Percentiles rank a stretch among this genome's conserved stretches.
Evolutionary conservation across 1,140 invertebrate species (phyloP).

Genomic region (Trichonephila inaurata): DNA sequence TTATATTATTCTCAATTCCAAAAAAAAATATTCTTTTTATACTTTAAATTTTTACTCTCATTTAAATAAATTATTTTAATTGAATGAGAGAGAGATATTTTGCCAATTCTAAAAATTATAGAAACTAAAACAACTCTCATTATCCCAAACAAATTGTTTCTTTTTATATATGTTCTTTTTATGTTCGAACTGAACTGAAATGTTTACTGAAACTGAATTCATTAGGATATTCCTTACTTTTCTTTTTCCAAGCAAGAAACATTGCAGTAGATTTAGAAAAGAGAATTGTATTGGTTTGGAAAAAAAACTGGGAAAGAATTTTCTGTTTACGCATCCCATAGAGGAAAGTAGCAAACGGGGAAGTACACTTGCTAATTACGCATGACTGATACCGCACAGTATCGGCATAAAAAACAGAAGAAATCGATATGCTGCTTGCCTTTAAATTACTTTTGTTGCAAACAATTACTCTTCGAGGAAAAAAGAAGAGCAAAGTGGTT

Average conservation of each 20-base stretch:
- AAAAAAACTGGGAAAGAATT: constrained; percentile 10
- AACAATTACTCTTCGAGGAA: constrained; percentile 41
- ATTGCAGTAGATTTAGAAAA: constrained; percentile 7
- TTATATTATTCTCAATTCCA: too few species aligned
- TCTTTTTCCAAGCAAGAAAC: constrained; percentile 19
- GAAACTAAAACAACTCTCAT: neutral
- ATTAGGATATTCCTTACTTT: neutral
- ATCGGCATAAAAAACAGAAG: neutral
- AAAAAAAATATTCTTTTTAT: too few species aligned
- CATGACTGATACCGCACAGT: constrained; percentile 47
- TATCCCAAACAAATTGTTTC: neutral
- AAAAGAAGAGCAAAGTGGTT: constrained; percentile 29
- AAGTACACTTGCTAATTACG: constrained; percentile 39
- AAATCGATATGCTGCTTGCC: constrained; percentile 34
- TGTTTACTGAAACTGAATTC: neutral
- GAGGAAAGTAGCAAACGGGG: neutral
- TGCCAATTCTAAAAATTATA: neutral
- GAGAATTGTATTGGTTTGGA: constrained; percentile 36
- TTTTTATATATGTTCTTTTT: neutral
- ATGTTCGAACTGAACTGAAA: neutral
- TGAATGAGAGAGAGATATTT: neutral
- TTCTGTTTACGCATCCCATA: constrained; percentile 45
- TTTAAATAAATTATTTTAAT: neutral
- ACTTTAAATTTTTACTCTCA: too few species aligned
- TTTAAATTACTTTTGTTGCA: constrained; percentile 53